A percentile compares a stretch with the other conserved stretches of the same genome.
Conservation (phyloP, 1,140 invertebrate species). For the Heliconius eleuchia region DNA sequence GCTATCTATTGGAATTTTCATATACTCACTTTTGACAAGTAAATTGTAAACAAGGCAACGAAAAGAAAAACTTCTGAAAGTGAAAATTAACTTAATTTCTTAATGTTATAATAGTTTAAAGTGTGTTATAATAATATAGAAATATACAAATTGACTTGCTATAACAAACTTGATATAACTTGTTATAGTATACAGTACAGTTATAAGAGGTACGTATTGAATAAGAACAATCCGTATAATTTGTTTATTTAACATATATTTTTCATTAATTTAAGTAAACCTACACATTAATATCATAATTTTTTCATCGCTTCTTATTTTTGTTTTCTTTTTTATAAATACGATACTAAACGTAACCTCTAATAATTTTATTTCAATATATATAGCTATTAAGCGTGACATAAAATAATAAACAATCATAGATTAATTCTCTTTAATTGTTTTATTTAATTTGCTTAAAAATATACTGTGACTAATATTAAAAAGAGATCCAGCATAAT, state of each 20-base stretch:
- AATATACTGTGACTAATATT: background rate
- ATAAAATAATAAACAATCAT: background rate
- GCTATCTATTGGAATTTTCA: conserved; percentile 63
- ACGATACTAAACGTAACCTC: background rate
- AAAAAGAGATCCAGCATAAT: background rate
- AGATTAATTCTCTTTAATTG: background rate
- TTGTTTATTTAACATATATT: background rate
- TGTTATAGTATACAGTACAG: background rate
- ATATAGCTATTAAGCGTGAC: background rate
- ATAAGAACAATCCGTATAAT: background rate
- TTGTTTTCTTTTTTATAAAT: background rate
- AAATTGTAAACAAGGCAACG: conserved; percentile 41
- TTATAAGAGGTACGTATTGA: background rate
- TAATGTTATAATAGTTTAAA: background rate
- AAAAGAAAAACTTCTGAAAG: background rate
- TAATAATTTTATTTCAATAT: background rate
- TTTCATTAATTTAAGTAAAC: background rate
- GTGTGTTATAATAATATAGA: background rate
- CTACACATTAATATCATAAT: background rate
- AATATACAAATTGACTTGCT: background rate
- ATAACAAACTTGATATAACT: too few species aligned
- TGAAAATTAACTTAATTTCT: background rate
- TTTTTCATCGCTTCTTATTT: background rate
- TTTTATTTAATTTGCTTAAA: background rate
- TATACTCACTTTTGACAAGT: conserved; percentile 55